These are phyloP conservation scores for Lethocerus indicus DNA, from an alignment of 1,140 invertebrate genomes.

Conservation along the genomic window DNA sequence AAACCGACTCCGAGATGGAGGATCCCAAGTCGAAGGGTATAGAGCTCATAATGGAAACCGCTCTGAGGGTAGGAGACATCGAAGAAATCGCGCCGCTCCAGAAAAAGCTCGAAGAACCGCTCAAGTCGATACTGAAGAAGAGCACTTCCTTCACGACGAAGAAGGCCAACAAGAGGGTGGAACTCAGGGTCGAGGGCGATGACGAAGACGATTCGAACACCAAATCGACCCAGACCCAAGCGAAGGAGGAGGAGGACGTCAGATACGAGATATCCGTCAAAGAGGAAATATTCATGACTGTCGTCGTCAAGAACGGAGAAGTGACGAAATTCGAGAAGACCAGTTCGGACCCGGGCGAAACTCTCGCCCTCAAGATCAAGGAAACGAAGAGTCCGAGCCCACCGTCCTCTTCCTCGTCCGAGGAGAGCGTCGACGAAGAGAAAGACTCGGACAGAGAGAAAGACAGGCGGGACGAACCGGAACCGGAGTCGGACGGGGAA, in stretches of 20 bases:
- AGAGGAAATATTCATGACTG: slow-evolving; percentile 6
- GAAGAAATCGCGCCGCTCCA: background rate
- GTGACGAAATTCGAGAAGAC: background rate
- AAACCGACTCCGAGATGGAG: background rate
- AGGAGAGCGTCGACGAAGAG: too few species aligned
- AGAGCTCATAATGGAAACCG: background rate
- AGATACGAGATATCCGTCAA: slow-evolving; percentile 1
- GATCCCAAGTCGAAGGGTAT: background rate
- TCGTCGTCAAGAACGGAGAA: slow-evolving; percentile 2
- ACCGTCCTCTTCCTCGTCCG: background rate
- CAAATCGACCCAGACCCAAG: slow-evolving; percentile 1
- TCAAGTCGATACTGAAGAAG: background rate
- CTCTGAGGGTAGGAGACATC: background rate
- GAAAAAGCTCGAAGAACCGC: background rate
- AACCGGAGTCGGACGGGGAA: background rate
- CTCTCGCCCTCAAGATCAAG: background rate
- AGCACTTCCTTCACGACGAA: background rate
- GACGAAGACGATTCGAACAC: background rate
- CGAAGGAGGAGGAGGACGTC: too few species aligned
- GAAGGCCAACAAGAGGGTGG: slow-evolving; percentile 1
- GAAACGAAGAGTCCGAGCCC: slow-evolving; percentile 1
- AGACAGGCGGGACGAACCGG: background rate
- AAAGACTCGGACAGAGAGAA: background rate
- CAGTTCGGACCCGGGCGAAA: background rate
- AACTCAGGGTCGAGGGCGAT: too few species aligned